A percentile compares a stretch with the other conserved stretches of the same genome.
These are phyloP conservation scores for Plemyria rubiginata DNA, from an alignment of 2,888 invertebrate genomes.

Conservation along the genomic window DNA sequence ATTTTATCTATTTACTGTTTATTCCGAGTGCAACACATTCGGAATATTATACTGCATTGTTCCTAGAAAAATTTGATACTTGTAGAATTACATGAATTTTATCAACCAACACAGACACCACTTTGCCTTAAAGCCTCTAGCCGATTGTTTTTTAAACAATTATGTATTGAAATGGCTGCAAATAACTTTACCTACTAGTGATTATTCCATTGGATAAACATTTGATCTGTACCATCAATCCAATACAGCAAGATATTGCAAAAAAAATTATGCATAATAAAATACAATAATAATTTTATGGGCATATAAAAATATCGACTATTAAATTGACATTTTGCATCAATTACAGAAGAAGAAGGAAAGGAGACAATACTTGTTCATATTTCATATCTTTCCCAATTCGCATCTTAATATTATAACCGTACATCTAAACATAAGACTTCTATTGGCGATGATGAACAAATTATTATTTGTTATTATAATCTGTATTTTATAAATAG, in stretches of 20 bases:
- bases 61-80: too few species aligned
- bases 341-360: slow-evolving; percentile 24
- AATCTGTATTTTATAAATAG: slow-evolving; percentile 39
- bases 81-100: too few species aligned
- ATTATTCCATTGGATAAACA: slow-evolving; percentile 7
- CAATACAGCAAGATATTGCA: slow-evolving; percentile 6
- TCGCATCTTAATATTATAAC: slow-evolving; percentile 34
- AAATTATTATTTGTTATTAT: slow-evolving; percentile 33
- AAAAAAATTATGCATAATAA: slow-evolving; percentile 1
- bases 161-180: neutral
- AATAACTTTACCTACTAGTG: neutral
- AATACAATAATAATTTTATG: slow-evolving; percentile 9
- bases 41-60: too few species aligned
- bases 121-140: neutral
- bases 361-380: slow-evolving; percentile 28
- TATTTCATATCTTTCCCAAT: slow-evolving; percentile 30
- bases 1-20: too few species aligned
- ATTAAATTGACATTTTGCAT: slow-evolving; percentile 37
- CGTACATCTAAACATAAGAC: slow-evolving; percentile 41
- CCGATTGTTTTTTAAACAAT: neutral
- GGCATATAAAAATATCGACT: slow-evolving; percentile 35
- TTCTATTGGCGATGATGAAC: slow-evolving; percentile 42
- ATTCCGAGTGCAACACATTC: too few species aligned
- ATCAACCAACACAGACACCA: too few species aligned
- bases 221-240: neutral